Evolutionary conservation across 2,888 invertebrate species (phyloP), one percentile per base, ranked within the genome.

Genomic region (Panzeria rudis): DNA sequence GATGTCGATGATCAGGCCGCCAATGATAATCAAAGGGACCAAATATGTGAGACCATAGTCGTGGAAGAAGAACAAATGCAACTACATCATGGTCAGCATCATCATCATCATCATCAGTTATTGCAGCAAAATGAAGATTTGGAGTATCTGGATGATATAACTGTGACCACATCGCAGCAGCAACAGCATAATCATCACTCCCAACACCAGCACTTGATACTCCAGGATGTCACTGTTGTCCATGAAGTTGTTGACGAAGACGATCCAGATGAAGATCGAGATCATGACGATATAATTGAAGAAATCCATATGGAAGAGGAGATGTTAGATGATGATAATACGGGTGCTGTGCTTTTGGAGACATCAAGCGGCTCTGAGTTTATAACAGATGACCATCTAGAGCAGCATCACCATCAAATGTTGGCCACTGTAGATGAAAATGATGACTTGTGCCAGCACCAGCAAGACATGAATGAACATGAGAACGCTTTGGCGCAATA

Each of bases 121-220:
- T 32, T 82, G 32, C 85, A 85, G 23, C 85, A 85, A 66, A 82
- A 82, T 71, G 85, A 92, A 50, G 92, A 92, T 56, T 86, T 89
- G 25, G 90, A 90, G 82, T 92, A 90, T 87, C 89, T 91, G 38
- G 92, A 92, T 85, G 91, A 92, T 84, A 88, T 90, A 89, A 75
- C 88, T 89, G 90, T 89, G n/a, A 88, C 87, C 9, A 89, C 89
- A n/a, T 88, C 88, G 9, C 86, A 87, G 13, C 80, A 86, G 29
- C 86, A 86, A 7, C 85, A 83, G 32, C 77, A 71, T 41, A 86
- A 86, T 11, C 83, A 79, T 44, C 89, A 85, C 13, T 85, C 87
- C 7, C 87, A 88, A 11, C 88, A 89, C 7, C 89, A 88, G 59
- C 81, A 79, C 17, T 9, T 83, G 15, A 79, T 84, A 44, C 50